phyloP scores from a whole-genome alignment of 2,797 vertebrate species.

The Serranus cabrilla region DNA sequence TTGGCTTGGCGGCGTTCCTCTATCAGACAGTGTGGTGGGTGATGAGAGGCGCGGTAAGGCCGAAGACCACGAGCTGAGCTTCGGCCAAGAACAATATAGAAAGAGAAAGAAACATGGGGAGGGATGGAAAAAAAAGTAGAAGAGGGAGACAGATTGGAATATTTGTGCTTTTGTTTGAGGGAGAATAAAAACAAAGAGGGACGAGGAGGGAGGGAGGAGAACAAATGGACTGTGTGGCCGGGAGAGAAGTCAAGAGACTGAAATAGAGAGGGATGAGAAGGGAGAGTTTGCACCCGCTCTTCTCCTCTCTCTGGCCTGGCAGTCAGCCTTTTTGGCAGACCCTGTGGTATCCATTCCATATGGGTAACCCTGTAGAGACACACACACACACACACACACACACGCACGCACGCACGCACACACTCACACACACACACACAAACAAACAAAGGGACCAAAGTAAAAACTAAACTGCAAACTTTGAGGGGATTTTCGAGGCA shows the following conservation, averaged over 20 bases:
- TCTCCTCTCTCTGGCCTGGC: slow-evolving; percentile 69
- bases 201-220: slow-evolving; percentile 41
- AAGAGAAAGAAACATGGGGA: slow-evolving; percentile 32
- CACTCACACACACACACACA: slow-evolving; percentile 8
- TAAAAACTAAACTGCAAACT: slow-evolving; percentile 61
- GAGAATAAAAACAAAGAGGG: slow-evolving; percentile 49
- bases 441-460: slow-evolving; percentile 48
- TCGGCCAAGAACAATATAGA: slow-evolving; percentile 56
- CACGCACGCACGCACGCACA: slow-evolving; percentile 26
- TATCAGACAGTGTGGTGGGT: slow-evolving; percentile 43
- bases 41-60: slow-evolving; percentile 59
- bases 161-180: slow-evolving; percentile 50
- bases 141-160: slow-evolving; percentile 28
- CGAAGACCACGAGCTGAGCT: slow-evolving; percentile 57
- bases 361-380: slow-evolving; percentile 64
- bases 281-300: slow-evolving; percentile 57
- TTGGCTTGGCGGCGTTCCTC: slow-evolving; percentile 61
- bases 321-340: slow-evolving; percentile 69
- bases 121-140: neutral
- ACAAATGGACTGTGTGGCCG: slow-evolving; percentile 55
- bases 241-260: slow-evolving; percentile 56
- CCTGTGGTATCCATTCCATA: slow-evolving; percentile 67
- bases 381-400: slow-evolving; percentile 5
- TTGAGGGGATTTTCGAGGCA: slow-evolving; percentile 62
- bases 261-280: slow-evolving; percentile 64